A percentile compares a stretch with the other conserved stretches of the same genome.
Evolutionary conservation across 2,888 invertebrate genomes (phyloP).

Genomic region (Temnothorax unifasciatus): DNA sequence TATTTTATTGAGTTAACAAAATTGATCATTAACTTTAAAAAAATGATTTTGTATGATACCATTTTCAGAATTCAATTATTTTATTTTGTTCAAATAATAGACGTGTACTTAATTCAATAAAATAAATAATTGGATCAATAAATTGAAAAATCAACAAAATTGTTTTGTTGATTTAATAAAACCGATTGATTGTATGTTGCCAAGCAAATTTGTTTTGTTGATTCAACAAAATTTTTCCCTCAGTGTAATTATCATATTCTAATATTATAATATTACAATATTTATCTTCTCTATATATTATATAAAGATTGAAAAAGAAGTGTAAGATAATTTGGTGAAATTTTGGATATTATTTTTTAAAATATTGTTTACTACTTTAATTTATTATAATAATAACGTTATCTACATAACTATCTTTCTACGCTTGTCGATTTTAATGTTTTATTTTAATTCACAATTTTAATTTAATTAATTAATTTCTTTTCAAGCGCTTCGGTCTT

Average conservation of each 20-base stretch:
- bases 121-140: too few species aligned
- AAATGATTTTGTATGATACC: too few species aligned
- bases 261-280: not conserved
- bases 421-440: not conserved
- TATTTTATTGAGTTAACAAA: too few species aligned
- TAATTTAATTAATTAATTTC: not conserved
- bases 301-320: not conserved
- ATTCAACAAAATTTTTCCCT: too few species aligned
- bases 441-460: not conserved
- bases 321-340: not conserved
- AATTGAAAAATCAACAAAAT: too few species aligned
- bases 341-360: not conserved
- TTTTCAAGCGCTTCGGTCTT: not conserved
- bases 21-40: too few species aligned
- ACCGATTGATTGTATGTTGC: too few species aligned
- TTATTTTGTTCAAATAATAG: too few species aligned
- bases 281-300: not conserved
- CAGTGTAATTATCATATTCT: not conserved
- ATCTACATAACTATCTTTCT: not conserved
- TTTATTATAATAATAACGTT: not conserved
- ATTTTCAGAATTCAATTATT: too few species aligned
- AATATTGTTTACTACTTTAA: not conserved
- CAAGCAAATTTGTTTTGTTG: too few species aligned
- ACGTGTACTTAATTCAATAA: too few species aligned
- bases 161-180: too few species aligned